phyloP scores from a whole-genome alignment of 2,888 invertebrate genomes.

The Steinernema hermaphroditum region DNA sequence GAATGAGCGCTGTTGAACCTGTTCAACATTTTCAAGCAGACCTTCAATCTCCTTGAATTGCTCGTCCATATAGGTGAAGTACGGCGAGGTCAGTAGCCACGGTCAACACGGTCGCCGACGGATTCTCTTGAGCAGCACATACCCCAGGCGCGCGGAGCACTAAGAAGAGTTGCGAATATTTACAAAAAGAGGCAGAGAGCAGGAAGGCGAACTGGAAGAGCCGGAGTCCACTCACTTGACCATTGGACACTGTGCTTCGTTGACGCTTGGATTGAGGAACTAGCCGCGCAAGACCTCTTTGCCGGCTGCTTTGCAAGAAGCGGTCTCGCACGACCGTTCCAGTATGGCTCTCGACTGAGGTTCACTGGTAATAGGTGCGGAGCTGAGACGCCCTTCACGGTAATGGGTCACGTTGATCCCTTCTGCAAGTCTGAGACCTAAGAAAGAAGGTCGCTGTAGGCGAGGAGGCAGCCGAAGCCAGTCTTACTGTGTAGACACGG shows the following conservation, averaged over 20 bases:
- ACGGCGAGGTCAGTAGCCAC: not conserved
- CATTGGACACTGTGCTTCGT: not conserved
- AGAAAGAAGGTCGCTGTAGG: no score
- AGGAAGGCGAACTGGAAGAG: not conserved
- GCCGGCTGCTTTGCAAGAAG: not conserved
- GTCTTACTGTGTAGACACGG: no score
- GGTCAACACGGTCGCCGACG: constrained; percentile 10
- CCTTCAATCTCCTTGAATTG: constrained; percentile 38
- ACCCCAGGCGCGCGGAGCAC: not conserved
- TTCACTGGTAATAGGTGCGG: no score
- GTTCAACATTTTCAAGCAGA: constrained; percentile 39
- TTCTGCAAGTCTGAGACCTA: no score
- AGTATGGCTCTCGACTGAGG: not conserved
- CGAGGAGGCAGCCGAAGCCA: no score
- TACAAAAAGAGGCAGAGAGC: constrained; percentile 15
- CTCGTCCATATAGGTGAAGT: constrained; percentile 30
- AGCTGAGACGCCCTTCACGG: no score
- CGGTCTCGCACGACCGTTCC: not conserved
- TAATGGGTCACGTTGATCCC: no score
- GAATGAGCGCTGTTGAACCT: constrained; percentile 25
- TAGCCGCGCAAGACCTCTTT: not conserved
- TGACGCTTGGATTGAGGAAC: not conserved
- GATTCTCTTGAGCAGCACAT: constrained; percentile 15
- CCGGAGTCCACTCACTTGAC: constrained; percentile 20
- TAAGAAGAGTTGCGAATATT: constrained; percentile 2